Base-by-base conservation (phyloP, 1,140 invertebrate genomes). In the Periplaneta americana region DNA sequence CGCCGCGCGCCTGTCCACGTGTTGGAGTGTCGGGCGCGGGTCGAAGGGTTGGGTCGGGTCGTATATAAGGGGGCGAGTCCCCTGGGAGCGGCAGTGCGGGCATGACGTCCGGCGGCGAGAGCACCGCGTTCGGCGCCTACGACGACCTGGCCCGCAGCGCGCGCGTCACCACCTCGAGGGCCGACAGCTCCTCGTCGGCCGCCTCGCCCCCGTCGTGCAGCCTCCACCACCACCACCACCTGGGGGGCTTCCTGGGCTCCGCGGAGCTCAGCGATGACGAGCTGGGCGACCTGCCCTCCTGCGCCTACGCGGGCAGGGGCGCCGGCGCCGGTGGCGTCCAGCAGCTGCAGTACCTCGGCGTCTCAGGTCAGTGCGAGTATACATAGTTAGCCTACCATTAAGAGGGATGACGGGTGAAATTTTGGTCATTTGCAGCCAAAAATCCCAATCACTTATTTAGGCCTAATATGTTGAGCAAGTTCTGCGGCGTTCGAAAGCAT, bases 231-330 rank as follows among this genome's bases (percentile, higher is more conserved):
- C 35, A 34, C 57, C 18, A 57, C 66, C 33, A 36, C 74, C n/a
- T 36, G 34, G 74, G 76, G 75, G 39, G 78, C 34, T 57, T 77
- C 39, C 34, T 36, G 33, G 36, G 39, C 10, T 37, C 48, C 8
- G 74, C 35, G 18, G 83, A 83, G 17, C 79, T 80, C 36, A 82
- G 83, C 34, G 81, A 82, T 57, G 81, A 83, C n/a, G 81, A 37
- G 79, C 82, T 66, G 82, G 83, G 18, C 13, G 93, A 94, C 81
- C 87, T 94, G 82, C 93, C 93, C 3, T 93, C 92, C 75, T 94
- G 93, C 84, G 91, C 93, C 81, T 94, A 93, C 84, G 93, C 93
- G 0, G 89, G 89, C 83, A 85, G 91, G 89, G 35, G 82, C 88
- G 82, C 39, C 86, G 87, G 78, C 88, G 74, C 85, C 89, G 82